These are phyloP conservation scores for Zosterops lateralis DNA, from an alignment of 2,113 vertebrate species.

Conservation along the genomic window DNA sequence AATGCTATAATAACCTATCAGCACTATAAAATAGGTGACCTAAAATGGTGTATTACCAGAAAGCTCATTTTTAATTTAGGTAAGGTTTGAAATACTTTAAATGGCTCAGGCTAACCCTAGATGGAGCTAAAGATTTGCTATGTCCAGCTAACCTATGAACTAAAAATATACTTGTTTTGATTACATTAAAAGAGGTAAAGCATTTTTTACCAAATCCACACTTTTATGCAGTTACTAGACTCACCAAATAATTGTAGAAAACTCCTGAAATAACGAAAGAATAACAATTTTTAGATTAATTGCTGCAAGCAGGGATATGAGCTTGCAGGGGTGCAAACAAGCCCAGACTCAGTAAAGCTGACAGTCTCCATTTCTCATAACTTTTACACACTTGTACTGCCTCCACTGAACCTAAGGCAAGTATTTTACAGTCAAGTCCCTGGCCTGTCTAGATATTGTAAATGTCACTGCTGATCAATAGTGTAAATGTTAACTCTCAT, in stretches of 20 bases:
- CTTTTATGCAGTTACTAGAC: not conserved
- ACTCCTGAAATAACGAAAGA: not conserved
- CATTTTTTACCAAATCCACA: not conserved
- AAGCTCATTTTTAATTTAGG: not conserved
- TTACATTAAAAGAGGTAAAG: not conserved
- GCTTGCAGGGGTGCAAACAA: not conserved
- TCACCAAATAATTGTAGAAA: not conserved
- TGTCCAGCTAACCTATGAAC: not conserved
- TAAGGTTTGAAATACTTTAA: not conserved
- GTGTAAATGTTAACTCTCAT: not conserved
- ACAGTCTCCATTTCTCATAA: fast-evolving
- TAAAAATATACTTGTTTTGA: not conserved
- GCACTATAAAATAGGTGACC: not conserved
- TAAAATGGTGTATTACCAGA: not conserved
- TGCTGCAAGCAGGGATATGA: not conserved
- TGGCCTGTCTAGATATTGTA: not conserved
- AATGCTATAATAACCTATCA: not conserved
- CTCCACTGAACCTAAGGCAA: not conserved
- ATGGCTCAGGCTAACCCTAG: not conserved
- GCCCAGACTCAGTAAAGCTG: not conserved
- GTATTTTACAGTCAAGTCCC: not conserved
- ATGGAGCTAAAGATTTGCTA: conserved; percentile 9
- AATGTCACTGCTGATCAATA: not conserved
- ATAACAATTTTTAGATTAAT: not conserved
- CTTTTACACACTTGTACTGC: not conserved